Conservation (phyloP, 1,140 invertebrate species). For the Brachionus paranguensis region DNA sequence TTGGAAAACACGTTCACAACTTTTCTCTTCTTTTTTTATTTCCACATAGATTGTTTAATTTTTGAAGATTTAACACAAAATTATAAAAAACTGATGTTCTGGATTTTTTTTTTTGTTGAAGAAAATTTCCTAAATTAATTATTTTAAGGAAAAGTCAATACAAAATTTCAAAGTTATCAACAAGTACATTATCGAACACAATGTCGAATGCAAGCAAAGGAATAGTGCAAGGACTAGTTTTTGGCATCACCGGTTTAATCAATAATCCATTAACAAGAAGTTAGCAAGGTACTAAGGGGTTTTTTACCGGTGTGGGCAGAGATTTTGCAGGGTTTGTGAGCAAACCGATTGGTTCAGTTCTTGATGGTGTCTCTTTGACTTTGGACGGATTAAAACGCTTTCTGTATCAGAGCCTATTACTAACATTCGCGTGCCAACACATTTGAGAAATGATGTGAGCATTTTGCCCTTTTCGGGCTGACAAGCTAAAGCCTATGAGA, state of each 20-base stretch:
- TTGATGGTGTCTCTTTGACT: background rate
- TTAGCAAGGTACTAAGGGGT: background rate
- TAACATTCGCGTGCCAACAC: slow-evolving; percentile 7
- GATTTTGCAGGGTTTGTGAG: background rate
- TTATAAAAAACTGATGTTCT: background rate
- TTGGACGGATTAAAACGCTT: slow-evolving; percentile 27
- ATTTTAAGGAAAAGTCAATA: slow-evolving; percentile 28
- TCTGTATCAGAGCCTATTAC: background rate
- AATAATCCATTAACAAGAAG: background rate
- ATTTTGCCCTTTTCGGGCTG: slow-evolving; percentile 29
- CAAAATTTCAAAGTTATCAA: slow-evolving; percentile 6
- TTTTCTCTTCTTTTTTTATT: no score
- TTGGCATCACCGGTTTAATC: background rate
- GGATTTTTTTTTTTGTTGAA: no score
- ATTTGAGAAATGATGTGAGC: slow-evolving; percentile 1
- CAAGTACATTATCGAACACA: background rate
- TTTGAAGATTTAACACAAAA: background rate
- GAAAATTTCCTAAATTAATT: background rate
- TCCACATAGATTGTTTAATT: no score
- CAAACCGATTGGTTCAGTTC: background rate
- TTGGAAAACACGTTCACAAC: background rate
- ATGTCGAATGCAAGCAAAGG: slow-evolving; percentile 15
- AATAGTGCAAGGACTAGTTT: background rate
- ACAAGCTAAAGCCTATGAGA: slow-evolving; percentile 33
- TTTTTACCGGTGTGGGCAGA: slow-evolving; percentile 14